phyloP scores from a whole-genome alignment of 2,797 vertebrate genomes.

The Parotocinclus haroldoi region DNA sequence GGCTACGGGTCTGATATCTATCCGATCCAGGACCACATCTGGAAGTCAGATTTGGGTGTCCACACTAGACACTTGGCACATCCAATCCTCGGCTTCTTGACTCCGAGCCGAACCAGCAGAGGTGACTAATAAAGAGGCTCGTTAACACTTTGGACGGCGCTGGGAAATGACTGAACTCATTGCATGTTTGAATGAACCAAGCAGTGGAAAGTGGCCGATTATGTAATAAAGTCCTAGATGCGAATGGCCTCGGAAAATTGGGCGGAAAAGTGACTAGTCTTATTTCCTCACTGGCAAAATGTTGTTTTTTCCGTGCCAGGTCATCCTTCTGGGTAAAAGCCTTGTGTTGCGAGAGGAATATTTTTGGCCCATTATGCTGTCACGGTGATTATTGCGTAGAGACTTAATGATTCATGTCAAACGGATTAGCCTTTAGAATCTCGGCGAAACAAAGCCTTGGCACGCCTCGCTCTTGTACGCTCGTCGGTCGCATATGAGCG shows the following conservation, averaged over 20 bases:
- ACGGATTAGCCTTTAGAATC: constrained; percentile 66
- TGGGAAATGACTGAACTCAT: constrained; percentile 3
- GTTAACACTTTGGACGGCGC: constrained; percentile 5
- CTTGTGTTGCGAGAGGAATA: constrained; percentile 69
- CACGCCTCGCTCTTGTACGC: constrained; percentile 45
- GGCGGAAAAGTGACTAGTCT: constrained; percentile 56
- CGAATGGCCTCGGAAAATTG: constrained; percentile 17
- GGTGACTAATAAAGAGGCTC: constrained; percentile 13
- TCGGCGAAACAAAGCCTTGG: constrained; percentile 60
- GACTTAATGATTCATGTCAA: constrained; percentile 67
- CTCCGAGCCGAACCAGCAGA: neutral
- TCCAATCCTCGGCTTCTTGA: constrained; percentile 34
- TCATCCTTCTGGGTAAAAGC: constrained; percentile 58
- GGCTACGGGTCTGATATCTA: too few species aligned
- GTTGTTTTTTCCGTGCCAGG: constrained; percentile 55
- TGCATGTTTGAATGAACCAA: constrained; percentile 11
- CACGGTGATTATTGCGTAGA: constrained; percentile 68
- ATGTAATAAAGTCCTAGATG: constrained; percentile 17
- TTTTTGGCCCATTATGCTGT: constrained; percentile 68
- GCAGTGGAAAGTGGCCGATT: constrained; percentile 6
- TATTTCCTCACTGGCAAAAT: constrained; percentile 62
- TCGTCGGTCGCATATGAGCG: constrained; percentile 44
- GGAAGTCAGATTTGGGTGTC: constrained; percentile 12
- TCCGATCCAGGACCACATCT: too few species aligned
- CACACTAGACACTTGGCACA: constrained; percentile 29